Base-by-base conservation (phyloP, 2,888 invertebrate species). In the Sericinus montela region DNA sequence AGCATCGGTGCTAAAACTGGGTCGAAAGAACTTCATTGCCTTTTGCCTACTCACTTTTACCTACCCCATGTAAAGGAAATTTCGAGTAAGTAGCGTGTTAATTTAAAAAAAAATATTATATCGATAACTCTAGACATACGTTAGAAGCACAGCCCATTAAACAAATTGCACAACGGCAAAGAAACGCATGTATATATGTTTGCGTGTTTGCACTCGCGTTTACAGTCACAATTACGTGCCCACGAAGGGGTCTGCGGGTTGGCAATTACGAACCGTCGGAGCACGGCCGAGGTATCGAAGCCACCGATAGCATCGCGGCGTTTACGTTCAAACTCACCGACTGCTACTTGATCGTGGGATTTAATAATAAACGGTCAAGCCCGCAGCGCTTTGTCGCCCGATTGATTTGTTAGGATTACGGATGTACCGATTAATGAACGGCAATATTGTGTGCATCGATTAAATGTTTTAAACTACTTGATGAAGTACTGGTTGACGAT, bases 301-400 rank as follows among this genome's bases (percentile, higher is more conserved):
- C 75, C 72, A 73, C 73, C 74, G 84, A 84, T 84, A 77, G 65
- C 72, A 82, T 84, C 83, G 69, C 65, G 72, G 62, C 71, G 70
- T 71, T 75, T 72, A 72, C 69, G 67, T 70, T 73, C 72, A 70
- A 71, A 69, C 65, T 70, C 66, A 70, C 72, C 73, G 69, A 63
- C 69, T 68, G 71, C 66, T 72, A 71, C 80, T 80, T 80, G 75
- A 78, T 76, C 76, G 72, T 38, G 65, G 75, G 80, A 81, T 83
- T 82, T 77, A 80, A 80, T 84, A 80, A 80, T n/a, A 48, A 80
- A 77, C 67, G 70, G 67, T 72, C 70, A 68, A 68, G 58, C 57
- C 53, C 57, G 58, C 58, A 58, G 59, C 57, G 57, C 29, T 29
- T 43, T 55, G 56, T 54, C 62, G 60, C 54, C 51, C 58, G 63